Evolutionary conservation across 2,113 vertebrate species (phyloP).

Genomic region (Melanerpes formicivorus): DNA sequence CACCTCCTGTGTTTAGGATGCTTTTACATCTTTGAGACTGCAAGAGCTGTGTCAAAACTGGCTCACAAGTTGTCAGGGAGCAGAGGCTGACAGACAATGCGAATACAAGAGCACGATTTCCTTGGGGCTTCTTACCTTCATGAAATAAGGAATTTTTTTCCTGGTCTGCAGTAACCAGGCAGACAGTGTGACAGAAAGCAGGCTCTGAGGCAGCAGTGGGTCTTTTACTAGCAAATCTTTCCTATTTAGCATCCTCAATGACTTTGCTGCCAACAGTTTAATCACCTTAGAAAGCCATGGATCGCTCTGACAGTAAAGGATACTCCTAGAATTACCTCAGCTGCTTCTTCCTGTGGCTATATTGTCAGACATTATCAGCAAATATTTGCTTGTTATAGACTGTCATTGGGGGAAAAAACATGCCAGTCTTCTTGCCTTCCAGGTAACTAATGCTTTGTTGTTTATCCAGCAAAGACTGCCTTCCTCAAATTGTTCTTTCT

Average conservation of each 20-base stretch:
- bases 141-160: not conserved
- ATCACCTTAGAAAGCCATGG: constrained; percentile 36
- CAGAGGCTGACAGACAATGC: not conserved
- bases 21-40: not conserved
- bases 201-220: not conserved
- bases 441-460: constrained; percentile 49
- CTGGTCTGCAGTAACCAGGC: not conserved
- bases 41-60: not conserved
- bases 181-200: not conserved
- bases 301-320: constrained; percentile 43
- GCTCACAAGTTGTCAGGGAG: not conserved
- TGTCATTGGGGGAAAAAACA: constrained; percentile 53
- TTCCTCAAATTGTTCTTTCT: constrained; percentile 21
- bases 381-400: constrained; percentile 65
- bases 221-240: constrained; percentile 28
- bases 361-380: constrained; percentile 66
- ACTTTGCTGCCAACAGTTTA: constrained; percentile 40
- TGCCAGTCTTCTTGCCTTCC: constrained; percentile 51
- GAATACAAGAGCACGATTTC: not conserved
- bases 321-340: constrained; percentile 45
- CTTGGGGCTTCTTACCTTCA: not conserved
- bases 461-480: constrained; percentile 18
- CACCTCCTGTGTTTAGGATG: not conserved
- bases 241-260: constrained; percentile 38
- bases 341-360: constrained; percentile 55